phyloP scores from a whole-genome alignment of 2,113 vertebrate genomes.

The Buteo buteo region DNA sequence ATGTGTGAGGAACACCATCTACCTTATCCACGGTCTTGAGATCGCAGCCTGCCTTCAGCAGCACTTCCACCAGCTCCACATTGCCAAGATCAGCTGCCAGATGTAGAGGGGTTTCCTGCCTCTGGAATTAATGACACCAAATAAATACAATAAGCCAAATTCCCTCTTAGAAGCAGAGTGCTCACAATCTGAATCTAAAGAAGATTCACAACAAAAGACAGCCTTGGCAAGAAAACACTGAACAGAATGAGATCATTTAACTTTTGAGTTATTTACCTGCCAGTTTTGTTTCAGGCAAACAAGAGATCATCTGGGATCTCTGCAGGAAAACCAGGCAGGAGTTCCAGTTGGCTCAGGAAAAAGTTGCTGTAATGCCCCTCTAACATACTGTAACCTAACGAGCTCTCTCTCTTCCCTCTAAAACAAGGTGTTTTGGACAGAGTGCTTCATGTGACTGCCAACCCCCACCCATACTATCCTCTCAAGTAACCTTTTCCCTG shows the following conservation, averaged over 20 bases:
- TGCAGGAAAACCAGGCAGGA: neutral
- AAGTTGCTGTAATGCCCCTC: neutral
- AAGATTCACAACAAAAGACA: neutral
- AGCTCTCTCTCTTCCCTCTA: neutral
- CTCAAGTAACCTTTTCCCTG: neutral
- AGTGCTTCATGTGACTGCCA: neutral
- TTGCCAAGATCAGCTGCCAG: constrained; percentile 85
- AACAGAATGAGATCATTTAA: neutral
- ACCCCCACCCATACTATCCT: neutral
- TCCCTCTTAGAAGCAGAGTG: neutral
- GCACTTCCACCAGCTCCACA: constrained; percentile 82
- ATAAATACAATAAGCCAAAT: neutral
- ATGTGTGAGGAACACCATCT: neutral
- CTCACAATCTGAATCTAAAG: neutral
- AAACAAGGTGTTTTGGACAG: neutral
- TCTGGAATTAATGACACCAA: constrained; percentile 67
- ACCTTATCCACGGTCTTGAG: constrained; percentile 79
- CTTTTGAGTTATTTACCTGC: neutral
- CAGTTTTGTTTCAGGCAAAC: neutral
- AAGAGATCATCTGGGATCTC: neutral
- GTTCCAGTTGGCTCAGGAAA: neutral
- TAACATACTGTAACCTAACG: neutral
- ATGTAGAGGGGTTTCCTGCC: constrained; percentile 84
- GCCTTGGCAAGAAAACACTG: neutral
- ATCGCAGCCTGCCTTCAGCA: constrained; percentile 81